Conservation (phyloP, 64 coral and sea anemone species). For the Porites lutea region DNA sequence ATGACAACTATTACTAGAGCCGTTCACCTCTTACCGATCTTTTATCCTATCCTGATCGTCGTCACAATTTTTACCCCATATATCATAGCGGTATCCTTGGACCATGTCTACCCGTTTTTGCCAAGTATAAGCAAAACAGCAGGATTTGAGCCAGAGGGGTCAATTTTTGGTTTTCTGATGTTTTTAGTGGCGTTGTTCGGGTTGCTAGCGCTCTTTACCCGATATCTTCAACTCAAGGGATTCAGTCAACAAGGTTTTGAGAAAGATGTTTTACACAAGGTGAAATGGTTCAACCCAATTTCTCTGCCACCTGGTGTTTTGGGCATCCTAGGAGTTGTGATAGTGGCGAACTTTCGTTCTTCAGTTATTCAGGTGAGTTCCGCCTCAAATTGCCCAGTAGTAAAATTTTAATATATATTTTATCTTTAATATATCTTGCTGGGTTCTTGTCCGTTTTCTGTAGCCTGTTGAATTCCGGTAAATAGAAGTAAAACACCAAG, state of each 20-base stretch:
- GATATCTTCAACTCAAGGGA: background rate
- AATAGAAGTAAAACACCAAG: too few species aligned
- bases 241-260: background rate
- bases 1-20: background rate
- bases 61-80: constrained; percentile 7
- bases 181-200: background rate
- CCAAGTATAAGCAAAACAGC: constrained; percentile 4
- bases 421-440: too few species aligned
- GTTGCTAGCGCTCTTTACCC: background rate
- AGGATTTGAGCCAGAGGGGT: background rate
- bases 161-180: constrained; percentile 8
- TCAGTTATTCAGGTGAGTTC: background rate
- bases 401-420: too few species aligned
- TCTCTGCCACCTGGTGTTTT: background rate
- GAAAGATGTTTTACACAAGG: background rate
- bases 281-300: background rate
- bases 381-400: too few species aligned
- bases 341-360: background rate
- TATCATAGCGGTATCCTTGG: background rate
- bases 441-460: too few species aligned
- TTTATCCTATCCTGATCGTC: background rate
- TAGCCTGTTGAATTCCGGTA: too few species aligned
- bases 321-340: background rate
- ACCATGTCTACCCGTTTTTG: background rate
- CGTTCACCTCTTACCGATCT: background rate